Evolutionary conservation across 1,140 invertebrate species (phyloP).

Genomic region (Rhopalosiphum maidis): DNA sequence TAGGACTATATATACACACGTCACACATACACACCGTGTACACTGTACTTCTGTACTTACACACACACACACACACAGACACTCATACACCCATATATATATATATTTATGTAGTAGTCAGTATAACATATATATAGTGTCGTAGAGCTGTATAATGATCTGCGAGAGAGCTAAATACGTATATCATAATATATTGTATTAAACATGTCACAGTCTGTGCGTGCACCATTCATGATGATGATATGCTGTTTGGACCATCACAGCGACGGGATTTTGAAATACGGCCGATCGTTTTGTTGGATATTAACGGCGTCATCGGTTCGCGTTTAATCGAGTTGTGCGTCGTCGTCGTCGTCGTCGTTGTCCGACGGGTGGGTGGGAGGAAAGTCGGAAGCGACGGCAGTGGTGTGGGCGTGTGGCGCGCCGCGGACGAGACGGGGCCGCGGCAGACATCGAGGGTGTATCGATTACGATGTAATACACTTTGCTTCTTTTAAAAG

Average conservation of each 20-base stretch:
- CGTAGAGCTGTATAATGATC: neutral
- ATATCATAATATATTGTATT: neutral
- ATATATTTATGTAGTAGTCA: neutral
- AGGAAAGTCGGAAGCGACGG: neutral
- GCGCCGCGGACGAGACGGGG: neutral
- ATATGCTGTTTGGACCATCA: too few relatives aligned
- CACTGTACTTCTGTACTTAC: too few relatives aligned
- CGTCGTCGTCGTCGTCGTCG: neutral
- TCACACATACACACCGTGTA: neutral
- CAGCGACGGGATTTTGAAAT: neutral
- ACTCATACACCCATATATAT: neutral
- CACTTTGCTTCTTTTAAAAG: slow-evolving; percentile 55
- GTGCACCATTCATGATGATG: neutral
- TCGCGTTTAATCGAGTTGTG: slow-evolving; percentile 28
- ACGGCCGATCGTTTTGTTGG: neutral
- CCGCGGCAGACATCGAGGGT: slow-evolving; percentile 26
- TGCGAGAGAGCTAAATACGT: neutral
- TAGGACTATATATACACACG: neutral
- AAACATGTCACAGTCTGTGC: too few relatives aligned
- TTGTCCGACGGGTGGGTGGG: neutral
- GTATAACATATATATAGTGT: neutral
- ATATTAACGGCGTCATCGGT: slow-evolving; percentile 10
- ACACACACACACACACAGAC: neutral
- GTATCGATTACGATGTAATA: slow-evolving; percentile 57
- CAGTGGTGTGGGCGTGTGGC: slow-evolving; percentile 6